Percentiles rank a stretch among this genome's conserved stretches.
Evolutionary conservation across 2,113 vertebrate genomes (phyloP).

Genomic region (Rhegmatorhina hoffmannsi): DNA sequence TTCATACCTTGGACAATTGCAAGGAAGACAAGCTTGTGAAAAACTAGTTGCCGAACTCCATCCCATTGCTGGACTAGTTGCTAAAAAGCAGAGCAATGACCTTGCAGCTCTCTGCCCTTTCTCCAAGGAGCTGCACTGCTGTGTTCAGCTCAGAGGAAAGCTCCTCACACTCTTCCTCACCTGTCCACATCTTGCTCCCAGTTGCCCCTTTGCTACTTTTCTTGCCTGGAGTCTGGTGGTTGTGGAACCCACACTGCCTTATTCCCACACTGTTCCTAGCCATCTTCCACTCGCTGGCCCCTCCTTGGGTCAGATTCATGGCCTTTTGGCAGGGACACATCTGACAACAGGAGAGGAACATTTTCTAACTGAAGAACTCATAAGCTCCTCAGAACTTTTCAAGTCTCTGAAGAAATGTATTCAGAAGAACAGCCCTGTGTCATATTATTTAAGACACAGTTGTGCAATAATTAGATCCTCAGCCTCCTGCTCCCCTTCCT

Average conservation of each 20-base stretch:
- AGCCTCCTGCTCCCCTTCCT: not conserved
- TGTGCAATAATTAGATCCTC: not conserved
- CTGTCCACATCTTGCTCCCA: accelerated
- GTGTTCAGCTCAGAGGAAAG: not conserved
- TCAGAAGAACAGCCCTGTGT: not conserved
- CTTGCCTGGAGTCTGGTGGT: not conserved
- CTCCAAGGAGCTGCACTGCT: not conserved
- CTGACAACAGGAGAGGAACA: not conserved
- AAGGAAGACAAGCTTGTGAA: not conserved
- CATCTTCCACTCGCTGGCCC: accelerated
- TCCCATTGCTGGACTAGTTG: not conserved
- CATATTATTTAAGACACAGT: not conserved
- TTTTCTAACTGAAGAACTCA: not conserved
- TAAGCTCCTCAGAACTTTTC: not conserved
- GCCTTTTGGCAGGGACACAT: not conserved
- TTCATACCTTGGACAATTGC: accelerated
- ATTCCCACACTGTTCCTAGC: not conserved
- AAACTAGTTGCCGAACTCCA: not conserved
- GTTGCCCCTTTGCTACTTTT: not conserved
- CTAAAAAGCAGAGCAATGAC: not conserved
- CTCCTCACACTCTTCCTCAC: not conserved
- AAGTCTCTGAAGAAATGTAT: not conserved
- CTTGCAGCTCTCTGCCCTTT: not conserved
- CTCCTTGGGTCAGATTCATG: not conserved
- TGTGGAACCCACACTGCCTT: not conserved